A percentile compares a stretch with the other conserved stretches of the same genome.
phyloP scores from a whole-genome alignment of 2,113 vertebrate species.

The Holacanthus passer region DNA sequence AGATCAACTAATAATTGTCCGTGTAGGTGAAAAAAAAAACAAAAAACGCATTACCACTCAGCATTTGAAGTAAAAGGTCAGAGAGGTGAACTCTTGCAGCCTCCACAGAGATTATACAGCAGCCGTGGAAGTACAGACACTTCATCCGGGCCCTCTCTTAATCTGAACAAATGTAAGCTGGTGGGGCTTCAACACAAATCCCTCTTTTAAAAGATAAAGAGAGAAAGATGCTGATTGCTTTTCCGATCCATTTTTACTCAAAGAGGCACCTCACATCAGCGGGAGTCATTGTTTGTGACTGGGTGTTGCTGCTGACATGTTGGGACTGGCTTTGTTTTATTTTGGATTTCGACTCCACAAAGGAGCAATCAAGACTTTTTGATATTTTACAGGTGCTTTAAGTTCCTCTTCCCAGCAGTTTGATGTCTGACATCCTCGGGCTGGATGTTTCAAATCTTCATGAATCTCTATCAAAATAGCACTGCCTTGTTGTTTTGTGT shows the following conservation, averaged over 20 bases:
- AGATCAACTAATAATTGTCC: slow-evolving; percentile 41
- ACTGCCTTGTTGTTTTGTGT: slow-evolving; percentile 68
- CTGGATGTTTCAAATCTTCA: slow-evolving; percentile 69
- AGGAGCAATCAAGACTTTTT: slow-evolving; percentile 65
- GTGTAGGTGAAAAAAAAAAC: not conserved
- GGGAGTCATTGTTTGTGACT: slow-evolving; percentile 63
- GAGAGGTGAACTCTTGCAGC: slow-evolving; percentile 40
- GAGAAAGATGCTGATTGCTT: slow-evolving; percentile 75
- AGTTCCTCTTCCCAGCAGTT: slow-evolving; percentile 58
- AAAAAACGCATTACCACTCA: not conserved
- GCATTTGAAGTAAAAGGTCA: slow-evolving; percentile 58
- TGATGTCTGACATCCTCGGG: slow-evolving; percentile 68
- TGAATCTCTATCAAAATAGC: slow-evolving; percentile 72
- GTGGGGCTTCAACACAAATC: slow-evolving; percentile 80
- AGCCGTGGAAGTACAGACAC: slow-evolving; percentile 49
- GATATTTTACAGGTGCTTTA: slow-evolving; percentile 62
- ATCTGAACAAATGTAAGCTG: slow-evolving; percentile 80
- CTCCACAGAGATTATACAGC: slow-evolving; percentile 53
- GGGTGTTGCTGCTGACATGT: slow-evolving; percentile 57
- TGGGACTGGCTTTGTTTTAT: slow-evolving; percentile 68
- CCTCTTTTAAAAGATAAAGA: slow-evolving; percentile 80
- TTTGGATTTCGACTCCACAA: slow-evolving; percentile 69
- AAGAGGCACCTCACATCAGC: slow-evolving; percentile 70
- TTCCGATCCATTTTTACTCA: slow-evolving; percentile 65
- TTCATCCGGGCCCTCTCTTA: slow-evolving; percentile 74